phyloP scores from a whole-genome alignment of 2,797 vertebrate species.

The Crenuchus spilurus region DNA sequence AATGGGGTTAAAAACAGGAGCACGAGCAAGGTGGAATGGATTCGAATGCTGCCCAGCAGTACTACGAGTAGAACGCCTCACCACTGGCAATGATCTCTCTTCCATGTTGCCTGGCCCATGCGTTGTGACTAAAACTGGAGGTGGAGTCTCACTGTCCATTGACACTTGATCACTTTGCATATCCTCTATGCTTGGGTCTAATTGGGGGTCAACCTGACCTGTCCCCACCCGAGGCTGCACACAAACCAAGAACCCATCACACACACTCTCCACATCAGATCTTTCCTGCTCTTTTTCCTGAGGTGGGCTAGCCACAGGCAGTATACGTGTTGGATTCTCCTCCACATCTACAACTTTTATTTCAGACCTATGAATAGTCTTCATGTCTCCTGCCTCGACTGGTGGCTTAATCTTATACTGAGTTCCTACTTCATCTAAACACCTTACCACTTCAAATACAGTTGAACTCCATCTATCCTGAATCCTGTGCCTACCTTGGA shows the following conservation, averaged over 20 bases:
- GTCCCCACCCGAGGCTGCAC: neutral
- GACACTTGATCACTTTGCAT: too few relatives aligned
- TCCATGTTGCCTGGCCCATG: too few relatives aligned
- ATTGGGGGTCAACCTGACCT: neutral
- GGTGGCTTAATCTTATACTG: neutral
- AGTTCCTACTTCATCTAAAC: neutral
- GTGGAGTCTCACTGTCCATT: too few relatives aligned
- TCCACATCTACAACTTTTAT: neutral
- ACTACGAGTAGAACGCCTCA: too few relatives aligned
- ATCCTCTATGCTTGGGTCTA: neutral
- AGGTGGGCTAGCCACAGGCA: neutral
- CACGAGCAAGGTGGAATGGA: too few relatives aligned
- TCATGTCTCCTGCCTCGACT: neutral
- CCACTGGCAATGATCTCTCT: too few relatives aligned
- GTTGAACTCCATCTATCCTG: neutral
- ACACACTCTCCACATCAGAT: neutral
- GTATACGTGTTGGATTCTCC: neutral
- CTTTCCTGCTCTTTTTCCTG: neutral
- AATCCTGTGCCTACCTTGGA: neutral
- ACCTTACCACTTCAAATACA: neutral
- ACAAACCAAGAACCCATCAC: neutral
- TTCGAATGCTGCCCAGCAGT: too few relatives aligned
- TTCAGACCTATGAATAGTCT: neutral
- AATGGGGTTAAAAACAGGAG: too few relatives aligned
- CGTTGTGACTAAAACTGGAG: too few relatives aligned